Evolutionary conservation across 2,113 vertebrate species (phyloP).

Genomic region (Diglossa brunneiventris): DNA sequence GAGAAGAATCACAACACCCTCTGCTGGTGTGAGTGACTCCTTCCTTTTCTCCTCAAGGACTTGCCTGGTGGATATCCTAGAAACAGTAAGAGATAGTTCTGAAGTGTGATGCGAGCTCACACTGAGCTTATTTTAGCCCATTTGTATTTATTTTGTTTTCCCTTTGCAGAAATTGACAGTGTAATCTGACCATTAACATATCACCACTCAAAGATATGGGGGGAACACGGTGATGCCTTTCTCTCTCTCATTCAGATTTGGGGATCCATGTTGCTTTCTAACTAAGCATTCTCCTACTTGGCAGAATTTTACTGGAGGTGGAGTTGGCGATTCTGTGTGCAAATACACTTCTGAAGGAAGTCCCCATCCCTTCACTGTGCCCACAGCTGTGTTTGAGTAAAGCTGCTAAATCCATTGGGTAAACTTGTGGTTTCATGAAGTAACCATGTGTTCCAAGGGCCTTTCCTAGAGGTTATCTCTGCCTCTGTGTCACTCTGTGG

Average conservation of each 20-base stretch:
- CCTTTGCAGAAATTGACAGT: not conserved
- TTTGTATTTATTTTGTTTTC: not conserved
- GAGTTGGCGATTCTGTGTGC: not conserved
- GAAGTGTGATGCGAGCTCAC: not conserved
- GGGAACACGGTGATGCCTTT: not conserved
- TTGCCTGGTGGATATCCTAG: not conserved
- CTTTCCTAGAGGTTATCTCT: not conserved
- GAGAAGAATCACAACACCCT: slow-evolving; percentile 45
- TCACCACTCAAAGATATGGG: not conserved
- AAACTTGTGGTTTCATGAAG: not conserved
- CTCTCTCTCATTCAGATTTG: not conserved
- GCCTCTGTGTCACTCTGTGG: not conserved
- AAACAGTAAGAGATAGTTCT: not conserved
- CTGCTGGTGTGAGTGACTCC: not conserved
- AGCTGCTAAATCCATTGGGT: not conserved
- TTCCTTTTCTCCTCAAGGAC: not conserved
- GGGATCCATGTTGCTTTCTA: not conserved
- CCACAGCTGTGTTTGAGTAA: not conserved
- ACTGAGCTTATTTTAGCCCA: not conserved
- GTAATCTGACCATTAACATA: not conserved
- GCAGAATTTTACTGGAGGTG: not conserved
- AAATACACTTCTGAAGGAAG: not conserved
- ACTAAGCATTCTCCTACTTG: not conserved
- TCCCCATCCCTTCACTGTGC: rapidly evolving
- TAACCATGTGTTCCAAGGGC: not conserved